A percentile compares a stretch with the other conserved stretches of the same genome.
phyloP scores from a whole-genome alignment of 2,797 vertebrate genomes.

The Anguilla megastoma region DNA sequence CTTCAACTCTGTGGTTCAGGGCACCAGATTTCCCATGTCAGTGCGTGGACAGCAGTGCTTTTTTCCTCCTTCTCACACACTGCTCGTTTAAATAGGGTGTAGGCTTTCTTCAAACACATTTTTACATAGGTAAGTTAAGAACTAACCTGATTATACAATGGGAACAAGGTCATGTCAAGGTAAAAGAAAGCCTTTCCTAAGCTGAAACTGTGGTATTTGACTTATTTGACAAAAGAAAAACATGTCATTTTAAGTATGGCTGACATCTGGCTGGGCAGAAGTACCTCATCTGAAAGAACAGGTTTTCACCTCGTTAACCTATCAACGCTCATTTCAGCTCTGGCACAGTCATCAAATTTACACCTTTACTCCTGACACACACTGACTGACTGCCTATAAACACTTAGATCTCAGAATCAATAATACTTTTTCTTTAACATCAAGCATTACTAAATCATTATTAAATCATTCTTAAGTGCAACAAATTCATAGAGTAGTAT shows the following conservation, averaged over 20 bases:
- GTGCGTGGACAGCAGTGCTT: background rate
- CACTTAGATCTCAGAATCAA: background rate
- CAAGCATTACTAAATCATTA: no score
- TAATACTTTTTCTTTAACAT: no score
- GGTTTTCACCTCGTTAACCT: slow-evolving; percentile 25
- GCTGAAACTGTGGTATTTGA: slow-evolving; percentile 23
- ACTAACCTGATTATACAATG: background rate
- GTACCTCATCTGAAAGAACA: slow-evolving; percentile 25
- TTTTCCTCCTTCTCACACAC: background rate
- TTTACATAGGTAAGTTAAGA: background rate
- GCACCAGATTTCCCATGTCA: background rate
- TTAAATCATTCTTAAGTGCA: no score
- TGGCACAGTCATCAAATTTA: slow-evolving; percentile 42
- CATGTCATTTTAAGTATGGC: background rate
- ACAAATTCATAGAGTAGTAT: no score
- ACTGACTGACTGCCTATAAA: background rate
- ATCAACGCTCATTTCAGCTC: slow-evolving; percentile 42
- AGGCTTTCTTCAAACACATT: background rate
- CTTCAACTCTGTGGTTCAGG: background rate
- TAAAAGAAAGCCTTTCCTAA: background rate
- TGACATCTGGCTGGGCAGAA: background rate
- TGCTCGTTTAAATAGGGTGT: background rate
- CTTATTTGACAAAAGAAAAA: background rate
- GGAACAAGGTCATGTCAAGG: background rate
- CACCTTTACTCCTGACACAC: slow-evolving; percentile 32